These are phyloP conservation scores for Gambusia affinis DNA, from an alignment of 2,113 vertebrate genomes.

Conservation along the genomic window DNA sequence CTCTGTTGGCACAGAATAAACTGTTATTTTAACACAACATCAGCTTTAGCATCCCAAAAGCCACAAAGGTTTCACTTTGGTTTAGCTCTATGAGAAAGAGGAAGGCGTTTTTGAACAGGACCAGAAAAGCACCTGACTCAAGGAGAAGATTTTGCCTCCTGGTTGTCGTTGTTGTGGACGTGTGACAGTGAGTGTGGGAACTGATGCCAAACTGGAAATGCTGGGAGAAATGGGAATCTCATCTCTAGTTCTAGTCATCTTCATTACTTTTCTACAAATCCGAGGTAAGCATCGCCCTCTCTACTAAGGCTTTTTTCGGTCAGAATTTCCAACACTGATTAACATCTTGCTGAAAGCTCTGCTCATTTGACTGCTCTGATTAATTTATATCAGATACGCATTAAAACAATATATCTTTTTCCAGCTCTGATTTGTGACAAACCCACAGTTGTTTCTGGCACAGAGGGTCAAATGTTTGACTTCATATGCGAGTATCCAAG, in stretches of 20 bases:
- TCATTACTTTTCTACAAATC: conserved; percentile 40
- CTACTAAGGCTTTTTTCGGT: neutral
- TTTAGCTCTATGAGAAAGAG: conserved; percentile 46
- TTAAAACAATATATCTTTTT: neutral
- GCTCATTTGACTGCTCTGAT: neutral
- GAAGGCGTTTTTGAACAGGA: conserved; percentile 32
- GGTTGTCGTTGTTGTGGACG: neutral
- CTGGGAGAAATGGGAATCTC: conserved; percentile 38
- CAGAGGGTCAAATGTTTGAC: conserved; percentile 36
- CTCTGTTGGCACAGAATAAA: too few species aligned
- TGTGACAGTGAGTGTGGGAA: neutral
- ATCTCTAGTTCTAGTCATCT: neutral
- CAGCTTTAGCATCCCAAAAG: neutral
- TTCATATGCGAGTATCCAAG: conserved; percentile 56
- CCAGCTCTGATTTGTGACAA: conserved; percentile 36
- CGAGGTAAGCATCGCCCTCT: conserved; percentile 41
- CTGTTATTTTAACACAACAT: too few species aligned
- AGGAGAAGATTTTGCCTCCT: conserved; percentile 3
- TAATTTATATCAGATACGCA: neutral
- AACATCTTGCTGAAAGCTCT: neutral
- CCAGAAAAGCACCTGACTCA: conserved; percentile 10
- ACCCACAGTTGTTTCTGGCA: neutral
- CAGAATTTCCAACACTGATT: neutral
- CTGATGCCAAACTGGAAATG: conserved; percentile 19
- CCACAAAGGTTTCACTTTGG: conserved; percentile 21